phyloP scores from a whole-genome alignment of 2,113 vertebrate genomes.

The Gallinago undulata region DNA sequence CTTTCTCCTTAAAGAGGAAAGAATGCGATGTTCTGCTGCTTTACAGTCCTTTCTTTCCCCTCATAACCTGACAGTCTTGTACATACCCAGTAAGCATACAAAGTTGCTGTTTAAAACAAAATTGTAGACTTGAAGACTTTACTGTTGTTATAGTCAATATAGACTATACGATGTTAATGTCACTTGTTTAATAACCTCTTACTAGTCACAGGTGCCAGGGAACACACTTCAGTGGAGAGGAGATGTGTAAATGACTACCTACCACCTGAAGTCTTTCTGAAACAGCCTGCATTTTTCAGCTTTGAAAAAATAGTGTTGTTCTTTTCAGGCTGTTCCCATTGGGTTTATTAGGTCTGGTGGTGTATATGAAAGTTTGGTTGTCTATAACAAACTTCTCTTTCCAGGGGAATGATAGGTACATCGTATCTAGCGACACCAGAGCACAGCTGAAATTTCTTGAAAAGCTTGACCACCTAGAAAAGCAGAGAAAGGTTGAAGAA shows the following conservation, averaged over 20 bases:
- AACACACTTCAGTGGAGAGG: not conserved
- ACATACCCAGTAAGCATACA: not conserved
- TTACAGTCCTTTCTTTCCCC: not conserved
- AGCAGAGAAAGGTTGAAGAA: conserved; percentile 83
- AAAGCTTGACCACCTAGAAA: conserved; percentile 87
- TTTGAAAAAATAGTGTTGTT: not conserved
- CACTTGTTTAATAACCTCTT: not conserved
- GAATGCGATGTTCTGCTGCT: not conserved
- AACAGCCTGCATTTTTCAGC: not conserved
- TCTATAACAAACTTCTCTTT: not conserved
- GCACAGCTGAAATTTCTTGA: conserved; percentile 92
- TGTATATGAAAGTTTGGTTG: not conserved
- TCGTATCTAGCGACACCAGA: conserved; percentile 81
- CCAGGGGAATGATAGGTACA: conserved; percentile 81
- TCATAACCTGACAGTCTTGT: not conserved
- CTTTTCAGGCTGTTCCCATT: not conserved
- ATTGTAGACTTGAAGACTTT: not conserved
- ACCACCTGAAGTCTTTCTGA: not conserved
- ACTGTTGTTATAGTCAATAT: not conserved
- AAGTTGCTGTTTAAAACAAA: not conserved
- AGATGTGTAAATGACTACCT: not conserved
- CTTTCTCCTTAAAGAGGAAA: not conserved
- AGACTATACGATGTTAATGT: not conserved
- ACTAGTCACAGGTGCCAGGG: not conserved
- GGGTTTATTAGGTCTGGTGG: not conserved